phyloP scores from a whole-genome alignment of 2,888 invertebrate species.

The Magallana nippona region DNA sequence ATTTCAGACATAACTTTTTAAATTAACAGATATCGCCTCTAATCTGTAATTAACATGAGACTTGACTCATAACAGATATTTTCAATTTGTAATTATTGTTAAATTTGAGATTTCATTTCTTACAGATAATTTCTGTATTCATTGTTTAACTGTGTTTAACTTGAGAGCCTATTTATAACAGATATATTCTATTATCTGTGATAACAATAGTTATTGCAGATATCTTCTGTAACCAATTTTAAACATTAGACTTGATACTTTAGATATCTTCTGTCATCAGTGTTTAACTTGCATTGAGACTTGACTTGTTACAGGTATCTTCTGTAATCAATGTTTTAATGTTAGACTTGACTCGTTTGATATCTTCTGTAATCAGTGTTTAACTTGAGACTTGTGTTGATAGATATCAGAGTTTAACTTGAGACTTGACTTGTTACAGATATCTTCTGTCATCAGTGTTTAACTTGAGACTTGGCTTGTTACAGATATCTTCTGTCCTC shows the following conservation, averaged over 20 bases:
- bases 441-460: conserved; percentile 68
- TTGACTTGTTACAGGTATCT: conserved; percentile 48
- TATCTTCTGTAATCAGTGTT: not conserved
- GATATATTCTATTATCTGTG: conserved; percentile 66
- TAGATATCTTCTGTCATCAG: too few relatives aligned
- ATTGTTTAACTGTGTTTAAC: too few relatives aligned
- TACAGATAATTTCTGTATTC: too few relatives aligned
- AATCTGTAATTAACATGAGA: not conserved
- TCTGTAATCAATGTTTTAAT: not conserved
- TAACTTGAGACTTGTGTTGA: conserved; percentile 30
- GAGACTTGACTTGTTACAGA: conserved; percentile 58
- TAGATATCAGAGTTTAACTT: conserved; percentile 52
- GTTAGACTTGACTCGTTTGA: not conserved
- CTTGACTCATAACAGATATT: conserved; percentile 58
- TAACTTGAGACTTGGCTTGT: conserved; percentile 35
- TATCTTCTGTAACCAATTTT: too few relatives aligned
- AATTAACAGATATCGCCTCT: conserved; percentile 54
- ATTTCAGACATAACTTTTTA: conserved; percentile 36
- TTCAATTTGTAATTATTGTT: conserved; percentile 67
- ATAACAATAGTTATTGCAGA: too few relatives aligned
- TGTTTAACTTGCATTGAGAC: too few relatives aligned
- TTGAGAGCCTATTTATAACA: too few relatives aligned
- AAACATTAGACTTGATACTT: not conserved
- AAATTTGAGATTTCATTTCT: conserved; percentile 32
- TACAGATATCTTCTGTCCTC: too few relatives aligned